Percentiles rank a stretch among this genome's conserved stretches.
These are phyloP conservation scores for Acleris holmiana DNA, from an alignment of 2,888 invertebrate species.

Conservation along the genomic window DNA sequence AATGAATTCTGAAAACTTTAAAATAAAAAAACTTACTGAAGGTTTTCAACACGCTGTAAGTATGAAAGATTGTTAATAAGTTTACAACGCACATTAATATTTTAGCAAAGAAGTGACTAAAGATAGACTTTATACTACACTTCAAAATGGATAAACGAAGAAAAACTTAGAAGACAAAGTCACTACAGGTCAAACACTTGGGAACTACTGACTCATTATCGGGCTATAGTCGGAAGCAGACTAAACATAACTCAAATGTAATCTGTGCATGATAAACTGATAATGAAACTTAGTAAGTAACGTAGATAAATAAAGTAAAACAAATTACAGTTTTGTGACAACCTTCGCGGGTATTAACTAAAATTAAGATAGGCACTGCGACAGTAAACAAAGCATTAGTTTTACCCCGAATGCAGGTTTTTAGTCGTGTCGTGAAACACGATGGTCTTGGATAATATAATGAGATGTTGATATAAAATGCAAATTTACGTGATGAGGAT, in stretches of 20 bases:
- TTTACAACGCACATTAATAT: slow-evolving; percentile 3
- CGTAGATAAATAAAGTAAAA: slow-evolving; percentile 29
- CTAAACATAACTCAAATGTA: slow-evolving; percentile 11
- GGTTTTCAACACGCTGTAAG: slow-evolving; percentile 2
- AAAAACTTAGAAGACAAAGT: neutral
- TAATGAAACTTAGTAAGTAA: slow-evolving; percentile 20
- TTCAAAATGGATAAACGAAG: neutral
- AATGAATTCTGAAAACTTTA: neutral
- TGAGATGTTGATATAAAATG: no score
- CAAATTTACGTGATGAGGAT: no score
- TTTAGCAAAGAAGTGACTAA: neutral
- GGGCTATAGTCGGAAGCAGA: slow-evolving; percentile 23
- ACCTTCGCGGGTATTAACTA: slow-evolving; percentile 31
- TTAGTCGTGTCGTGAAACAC: neutral
- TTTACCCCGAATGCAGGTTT: neutral
- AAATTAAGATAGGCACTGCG: slow-evolving; percentile 34
- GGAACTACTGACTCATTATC: slow-evolving; percentile 15
- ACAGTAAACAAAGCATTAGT: slow-evolving; percentile 33
- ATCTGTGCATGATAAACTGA: slow-evolving; percentile 20
- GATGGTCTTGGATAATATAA: neutral
- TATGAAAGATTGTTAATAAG: neutral
- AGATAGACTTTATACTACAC: neutral
- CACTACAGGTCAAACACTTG: slow-evolving; percentile 4
- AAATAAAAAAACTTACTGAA: slow-evolving; percentile 4
- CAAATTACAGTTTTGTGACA: slow-evolving; percentile 14